Base-by-base conservation (phyloP, 2,113 vertebrate species). In the Illadopsis cleaveri region DNA sequence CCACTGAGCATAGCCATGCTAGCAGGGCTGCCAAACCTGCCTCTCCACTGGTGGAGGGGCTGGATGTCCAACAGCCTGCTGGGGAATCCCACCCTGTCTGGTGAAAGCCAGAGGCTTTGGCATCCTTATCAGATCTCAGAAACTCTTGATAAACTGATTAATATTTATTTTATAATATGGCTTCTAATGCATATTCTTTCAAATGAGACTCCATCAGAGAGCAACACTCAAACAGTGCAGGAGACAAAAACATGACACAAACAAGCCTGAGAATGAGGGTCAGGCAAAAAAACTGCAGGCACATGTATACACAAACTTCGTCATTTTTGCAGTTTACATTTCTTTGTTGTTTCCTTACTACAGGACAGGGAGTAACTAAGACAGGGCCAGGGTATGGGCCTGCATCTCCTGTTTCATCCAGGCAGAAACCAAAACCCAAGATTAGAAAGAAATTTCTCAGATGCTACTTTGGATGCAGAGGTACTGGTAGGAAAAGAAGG, bases 1-100 rank as follows among this genome's bases (percentile, higher is more conserved):
- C 8, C 64, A 47, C 37, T 1, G 31, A 73, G 44, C 2, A 1
- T 0, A 6, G 42, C 56, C 25, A 31, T 4, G 2, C 11, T 2
- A 76, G 48, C 44, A 75, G 62, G n/a, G 66, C 80, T 85, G 65
- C 54, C 40, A 47, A 50, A 44, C 51, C 28, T 40, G 50, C 51
- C n/a, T 31, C 35, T 50, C 50, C 38, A 69, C 20, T 3, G 0
- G 5, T 16, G 20, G 35, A 4, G 1, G 19, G 37, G 45, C 58
- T 77, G 40, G 20, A 33, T 47, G 31, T 40, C 47, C 68, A 73
- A 9, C 45, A 65, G 17, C 10, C 37, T 76, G 27, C 40, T 37
- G 25, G 30, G 17, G 51, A 72, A 80, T 42, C 44, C 16, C n/a
- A 60, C 11, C 14, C 27, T 42, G 25, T 5, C 44, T 17, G 21